Evolutionary conservation across 2,797 vertebrate species (phyloP).

Genomic region (Loris lydekkerianus): DNA sequence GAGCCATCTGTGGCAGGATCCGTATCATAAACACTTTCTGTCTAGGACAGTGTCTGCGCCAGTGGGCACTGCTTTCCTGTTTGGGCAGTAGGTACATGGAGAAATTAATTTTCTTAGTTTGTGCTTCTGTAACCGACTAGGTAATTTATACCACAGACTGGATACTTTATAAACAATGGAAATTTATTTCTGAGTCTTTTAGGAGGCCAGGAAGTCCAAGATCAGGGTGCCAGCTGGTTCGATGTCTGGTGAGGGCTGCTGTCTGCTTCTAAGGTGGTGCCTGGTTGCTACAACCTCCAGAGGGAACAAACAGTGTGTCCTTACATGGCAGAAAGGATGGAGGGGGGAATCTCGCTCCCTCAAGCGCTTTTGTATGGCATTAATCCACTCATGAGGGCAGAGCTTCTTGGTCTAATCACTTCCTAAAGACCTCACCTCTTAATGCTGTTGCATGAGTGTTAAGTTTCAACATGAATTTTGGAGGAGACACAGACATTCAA

Average conservation of each 20-base stretch:
- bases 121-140: neutral
- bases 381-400: neutral
- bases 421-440: neutral
- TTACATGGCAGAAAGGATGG: neutral
- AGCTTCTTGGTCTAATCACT: neutral
- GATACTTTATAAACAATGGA: neutral
- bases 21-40: neutral
- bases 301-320: neutral
- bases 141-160: neutral
- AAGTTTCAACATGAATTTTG: neutral
- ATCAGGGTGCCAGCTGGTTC: neutral
- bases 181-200: neutral
- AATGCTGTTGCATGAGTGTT: neutral
- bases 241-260: neutral
- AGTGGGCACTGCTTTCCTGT: fast-evolving
- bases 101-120: neutral
- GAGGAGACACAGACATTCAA: neutral
- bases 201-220: neutral
- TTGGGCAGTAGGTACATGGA: neutral
- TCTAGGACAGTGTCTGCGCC: fast-evolving
- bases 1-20: neutral
- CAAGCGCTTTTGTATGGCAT: neutral
- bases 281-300: neutral
- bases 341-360: neutral
- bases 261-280: neutral